Percentiles rank a stretch among this genome's conserved stretches.
Evolutionary conservation across 2,113 vertebrate genomes (phyloP).

Genomic region (Globicephala melas): DNA sequence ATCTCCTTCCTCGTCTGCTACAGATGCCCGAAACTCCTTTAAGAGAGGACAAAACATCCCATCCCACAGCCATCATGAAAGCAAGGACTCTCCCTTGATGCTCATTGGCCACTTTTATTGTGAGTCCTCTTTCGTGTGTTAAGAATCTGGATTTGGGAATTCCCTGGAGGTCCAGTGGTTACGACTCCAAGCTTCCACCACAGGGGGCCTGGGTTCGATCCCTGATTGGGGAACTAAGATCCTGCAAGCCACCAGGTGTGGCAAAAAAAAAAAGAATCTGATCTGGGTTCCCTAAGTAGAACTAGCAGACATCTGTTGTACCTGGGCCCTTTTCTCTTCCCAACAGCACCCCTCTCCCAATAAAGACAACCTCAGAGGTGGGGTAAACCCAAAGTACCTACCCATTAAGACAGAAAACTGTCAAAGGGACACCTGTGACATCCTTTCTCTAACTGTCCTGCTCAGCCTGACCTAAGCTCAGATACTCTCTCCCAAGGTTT

Average conservation of each 20-base stretch:
- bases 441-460: not conserved
- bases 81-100: not conserved
- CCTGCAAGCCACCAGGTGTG: too few species aligned
- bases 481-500: not conserved
- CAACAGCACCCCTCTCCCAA: not conserved
- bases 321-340: not conserved
- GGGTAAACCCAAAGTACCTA: not conserved
- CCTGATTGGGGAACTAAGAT: too few species aligned
- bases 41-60: not conserved
- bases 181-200: too few species aligned
- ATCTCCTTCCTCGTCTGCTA: not conserved
- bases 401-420: not conserved
- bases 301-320: not conserved
- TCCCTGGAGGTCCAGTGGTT: too few species aligned
- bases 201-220: too few species aligned
- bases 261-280: not conserved
- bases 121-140: not conserved
- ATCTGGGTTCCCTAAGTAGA: not conserved
- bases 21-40: not conserved
- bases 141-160: not conserved
- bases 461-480: not conserved
- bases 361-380: not conserved
- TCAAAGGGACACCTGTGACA: not conserved
- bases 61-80: not conserved
- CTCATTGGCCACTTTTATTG: not conserved